Conservation (phyloP, 2,113 vertebrate genomes). For the Prolemur simus region DNA sequence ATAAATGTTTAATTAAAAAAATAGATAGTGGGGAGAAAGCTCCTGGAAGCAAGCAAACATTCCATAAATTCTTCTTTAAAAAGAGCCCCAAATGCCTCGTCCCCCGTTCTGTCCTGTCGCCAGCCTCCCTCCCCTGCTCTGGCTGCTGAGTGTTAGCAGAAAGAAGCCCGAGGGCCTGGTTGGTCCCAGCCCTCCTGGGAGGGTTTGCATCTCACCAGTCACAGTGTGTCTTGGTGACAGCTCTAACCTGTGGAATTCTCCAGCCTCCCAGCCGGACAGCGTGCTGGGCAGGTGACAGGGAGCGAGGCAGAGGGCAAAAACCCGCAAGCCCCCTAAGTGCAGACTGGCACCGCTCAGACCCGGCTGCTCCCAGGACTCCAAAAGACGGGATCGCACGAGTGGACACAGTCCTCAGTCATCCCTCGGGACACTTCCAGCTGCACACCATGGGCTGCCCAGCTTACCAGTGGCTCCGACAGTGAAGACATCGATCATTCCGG, state of each 20-base stretch:
- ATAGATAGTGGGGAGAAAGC: background rate
- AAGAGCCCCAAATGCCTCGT: background rate
- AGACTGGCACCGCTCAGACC: background rate
- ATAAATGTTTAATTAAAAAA: slow-evolving; percentile 14
- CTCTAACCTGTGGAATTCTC: background rate
- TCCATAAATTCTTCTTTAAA: background rate
- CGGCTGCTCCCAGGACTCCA: background rate
- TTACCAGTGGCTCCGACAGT: background rate
- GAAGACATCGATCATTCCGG: background rate
- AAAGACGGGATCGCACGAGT: background rate
- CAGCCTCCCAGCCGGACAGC: background rate
- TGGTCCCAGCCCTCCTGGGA: background rate
- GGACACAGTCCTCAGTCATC: background rate
- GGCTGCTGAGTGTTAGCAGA: background rate
- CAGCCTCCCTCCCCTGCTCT: background rate
- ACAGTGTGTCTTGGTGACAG: background rate
- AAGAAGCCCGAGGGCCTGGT: background rate
- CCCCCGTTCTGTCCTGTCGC: background rate
- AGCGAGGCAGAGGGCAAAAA: background rate
- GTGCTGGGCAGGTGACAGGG: too few relatives aligned
- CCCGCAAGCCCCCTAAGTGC: background rate
- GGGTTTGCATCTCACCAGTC: background rate
- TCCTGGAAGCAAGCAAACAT: background rate
- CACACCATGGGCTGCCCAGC: background rate
- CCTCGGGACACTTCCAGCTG: background rate